These are phyloP conservation scores for Pygoscelis adeliae DNA, from an alignment of 2,113 vertebrate genomes.

Conservation along the genomic window DNA sequence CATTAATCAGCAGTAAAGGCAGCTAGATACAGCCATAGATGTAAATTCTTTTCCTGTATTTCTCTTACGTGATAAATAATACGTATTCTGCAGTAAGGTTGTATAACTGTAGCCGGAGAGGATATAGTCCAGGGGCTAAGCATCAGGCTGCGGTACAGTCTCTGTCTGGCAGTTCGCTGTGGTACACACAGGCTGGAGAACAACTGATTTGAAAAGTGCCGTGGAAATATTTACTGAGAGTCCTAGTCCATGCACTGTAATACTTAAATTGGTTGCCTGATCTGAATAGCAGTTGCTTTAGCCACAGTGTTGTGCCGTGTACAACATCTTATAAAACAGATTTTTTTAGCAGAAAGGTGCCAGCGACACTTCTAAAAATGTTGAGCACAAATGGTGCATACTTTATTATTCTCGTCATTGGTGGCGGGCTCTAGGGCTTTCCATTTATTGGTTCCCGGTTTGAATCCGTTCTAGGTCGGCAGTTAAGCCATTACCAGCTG, in stretches of 20 bases:
- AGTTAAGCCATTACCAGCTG: not conserved
- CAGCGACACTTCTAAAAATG: not conserved
- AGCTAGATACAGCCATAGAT: not conserved
- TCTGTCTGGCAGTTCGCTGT: not conserved
- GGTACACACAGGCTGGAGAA: not conserved
- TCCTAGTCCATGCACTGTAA: not conserved
- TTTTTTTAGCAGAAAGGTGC: not conserved
- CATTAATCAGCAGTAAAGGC: not conserved
- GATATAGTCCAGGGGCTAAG: not conserved
- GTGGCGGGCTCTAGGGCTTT: not conserved
- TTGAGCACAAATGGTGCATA: not conserved
- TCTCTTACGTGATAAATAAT: conserved; percentile 13
- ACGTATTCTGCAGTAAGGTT: not conserved
- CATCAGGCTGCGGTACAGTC: not conserved
- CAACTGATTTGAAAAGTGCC: not conserved
- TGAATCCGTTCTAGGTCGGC: not conserved
- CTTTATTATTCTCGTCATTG: not conserved
- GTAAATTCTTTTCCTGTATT: conserved; percentile 13
- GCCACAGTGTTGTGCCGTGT: not conserved
- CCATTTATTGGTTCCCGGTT: not conserved
- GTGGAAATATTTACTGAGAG: conserved; percentile 14
- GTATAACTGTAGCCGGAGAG: not conserved
- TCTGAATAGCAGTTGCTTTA: not conserved
- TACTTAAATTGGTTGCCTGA: not conserved
- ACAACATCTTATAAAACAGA: not conserved